A percentile compares a stretch with the other conserved stretches of the same genome.
Evolutionary conservation across 1,140 invertebrate species (phyloP).

Genomic region (Drosophila sucinea): DNA sequence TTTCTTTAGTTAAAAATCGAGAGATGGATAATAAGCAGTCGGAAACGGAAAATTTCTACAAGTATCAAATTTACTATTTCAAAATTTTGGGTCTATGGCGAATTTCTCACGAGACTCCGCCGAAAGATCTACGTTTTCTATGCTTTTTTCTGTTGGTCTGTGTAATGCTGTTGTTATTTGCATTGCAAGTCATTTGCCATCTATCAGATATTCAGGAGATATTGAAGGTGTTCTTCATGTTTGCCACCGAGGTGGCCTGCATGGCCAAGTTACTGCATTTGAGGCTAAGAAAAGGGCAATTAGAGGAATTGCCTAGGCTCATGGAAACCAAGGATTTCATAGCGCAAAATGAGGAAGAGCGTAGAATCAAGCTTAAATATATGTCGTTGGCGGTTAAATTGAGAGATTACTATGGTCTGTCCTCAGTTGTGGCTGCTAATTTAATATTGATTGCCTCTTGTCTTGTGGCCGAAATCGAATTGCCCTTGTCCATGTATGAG

Average conservation of each 20-base stretch:
- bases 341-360: constrained; percentile 19
- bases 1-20: background rate
- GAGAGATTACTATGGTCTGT: constrained; percentile 47
- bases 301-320: constrained; percentile 27
- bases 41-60: constrained; percentile 44
- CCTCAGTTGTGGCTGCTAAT: constrained; percentile 39
- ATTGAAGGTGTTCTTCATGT: constrained; percentile 71
- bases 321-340: constrained; percentile 39
- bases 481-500: constrained; percentile 61
- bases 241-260: constrained; percentile 63
- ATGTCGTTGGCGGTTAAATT: constrained; percentile 23
- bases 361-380: constrained; percentile 3
- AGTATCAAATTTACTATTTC: constrained; percentile 63
- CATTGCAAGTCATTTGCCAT: constrained; percentile 43
- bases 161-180: constrained; percentile 55
- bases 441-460: constrained; percentile 38
- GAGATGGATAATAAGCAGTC: constrained; percentile 44
- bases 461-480: constrained; percentile 25
- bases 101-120: background rate
- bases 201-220: constrained; percentile 55
- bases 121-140: constrained; percentile 35
- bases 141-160: constrained; percentile 41
- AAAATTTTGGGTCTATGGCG: constrained; percentile 54
- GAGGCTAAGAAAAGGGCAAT: constrained; percentile 16
- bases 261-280: constrained; percentile 62